Conservation (phyloP, 2,888 invertebrate species). For the Andrena trimmerana region DNA sequence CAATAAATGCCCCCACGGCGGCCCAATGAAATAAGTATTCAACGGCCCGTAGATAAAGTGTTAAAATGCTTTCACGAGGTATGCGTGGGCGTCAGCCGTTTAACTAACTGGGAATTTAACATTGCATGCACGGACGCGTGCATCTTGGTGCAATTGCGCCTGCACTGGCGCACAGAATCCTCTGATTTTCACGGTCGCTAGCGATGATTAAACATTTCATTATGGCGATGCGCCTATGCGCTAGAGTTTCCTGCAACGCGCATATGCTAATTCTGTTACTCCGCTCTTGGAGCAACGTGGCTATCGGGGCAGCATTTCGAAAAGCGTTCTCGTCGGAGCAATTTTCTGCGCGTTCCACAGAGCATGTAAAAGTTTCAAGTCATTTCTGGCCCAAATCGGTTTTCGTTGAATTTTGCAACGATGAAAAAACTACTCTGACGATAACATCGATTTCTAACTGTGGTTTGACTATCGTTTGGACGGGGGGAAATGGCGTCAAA, state of each 20-base stretch:
- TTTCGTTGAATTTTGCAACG: too few species aligned
- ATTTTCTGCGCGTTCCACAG: neutral
- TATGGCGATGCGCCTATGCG: constrained; percentile 15
- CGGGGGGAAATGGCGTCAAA: too few species aligned
- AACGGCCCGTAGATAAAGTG: neutral
- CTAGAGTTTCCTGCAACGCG: neutral
- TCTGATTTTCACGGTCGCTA: constrained; percentile 34
- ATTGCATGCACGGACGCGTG: constrained; percentile 12
- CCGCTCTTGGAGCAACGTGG: neutral
- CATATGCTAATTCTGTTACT: constrained; percentile 22
- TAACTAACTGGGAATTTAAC: constrained; percentile 12
- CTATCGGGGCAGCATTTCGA: neutral
- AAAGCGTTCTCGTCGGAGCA: neutral
- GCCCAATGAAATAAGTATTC: neutral
- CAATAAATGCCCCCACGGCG: too few species aligned
- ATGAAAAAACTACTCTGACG: too few species aligned
- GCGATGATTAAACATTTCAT: constrained; percentile 41
- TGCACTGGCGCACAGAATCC: constrained; percentile 21
- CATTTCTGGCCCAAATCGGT: too few species aligned
- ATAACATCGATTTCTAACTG: too few species aligned
- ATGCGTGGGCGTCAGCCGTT: constrained; percentile 3
- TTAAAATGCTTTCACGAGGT: neutral
- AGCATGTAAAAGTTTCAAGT: too few species aligned
- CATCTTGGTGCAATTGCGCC: constrained; percentile 34
- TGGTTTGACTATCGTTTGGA: too few species aligned